Evolutionary conservation across 2,113 vertebrate genomes (phyloP).

Genomic region (Gavialis gangeticus): DNA sequence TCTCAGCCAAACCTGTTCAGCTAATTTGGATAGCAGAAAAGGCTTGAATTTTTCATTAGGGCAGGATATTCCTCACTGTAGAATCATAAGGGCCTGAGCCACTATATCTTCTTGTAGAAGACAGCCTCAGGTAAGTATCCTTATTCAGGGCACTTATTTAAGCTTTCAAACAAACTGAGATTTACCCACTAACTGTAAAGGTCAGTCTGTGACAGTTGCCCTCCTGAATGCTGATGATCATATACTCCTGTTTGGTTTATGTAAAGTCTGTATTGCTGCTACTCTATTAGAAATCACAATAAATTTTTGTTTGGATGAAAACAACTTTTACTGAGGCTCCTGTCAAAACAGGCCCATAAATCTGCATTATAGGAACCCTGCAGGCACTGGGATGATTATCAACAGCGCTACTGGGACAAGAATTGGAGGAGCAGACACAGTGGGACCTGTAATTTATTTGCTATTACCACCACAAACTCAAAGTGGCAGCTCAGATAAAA

Average conservation of each 20-base stretch:
- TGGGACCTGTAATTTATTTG: background rate
- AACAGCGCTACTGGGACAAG: background rate
- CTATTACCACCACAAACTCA: background rate
- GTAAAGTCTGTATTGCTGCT: background rate
- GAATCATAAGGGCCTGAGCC: background rate
- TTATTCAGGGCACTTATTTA: background rate
- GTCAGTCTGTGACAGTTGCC: background rate
- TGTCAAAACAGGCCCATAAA: background rate
- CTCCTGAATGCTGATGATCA: background rate
- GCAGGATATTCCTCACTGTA: background rate
- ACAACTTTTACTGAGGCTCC: background rate
- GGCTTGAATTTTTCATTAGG: fast-evolving
- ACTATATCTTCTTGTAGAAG: background rate
- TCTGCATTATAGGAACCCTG: background rate
- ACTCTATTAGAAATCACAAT: background rate
- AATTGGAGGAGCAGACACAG: background rate
- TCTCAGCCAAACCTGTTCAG: background rate
- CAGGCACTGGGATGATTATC: background rate
- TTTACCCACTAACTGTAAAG: background rate
- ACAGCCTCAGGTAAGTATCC: background rate
- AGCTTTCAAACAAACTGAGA: background rate
- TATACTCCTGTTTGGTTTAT: background rate
- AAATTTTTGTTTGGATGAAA: background rate
- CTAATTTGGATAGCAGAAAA: background rate
- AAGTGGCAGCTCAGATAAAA: background rate